Conservation (phyloP, 2,113 vertebrate genomes). For the Taxidea taxus region DNA sequence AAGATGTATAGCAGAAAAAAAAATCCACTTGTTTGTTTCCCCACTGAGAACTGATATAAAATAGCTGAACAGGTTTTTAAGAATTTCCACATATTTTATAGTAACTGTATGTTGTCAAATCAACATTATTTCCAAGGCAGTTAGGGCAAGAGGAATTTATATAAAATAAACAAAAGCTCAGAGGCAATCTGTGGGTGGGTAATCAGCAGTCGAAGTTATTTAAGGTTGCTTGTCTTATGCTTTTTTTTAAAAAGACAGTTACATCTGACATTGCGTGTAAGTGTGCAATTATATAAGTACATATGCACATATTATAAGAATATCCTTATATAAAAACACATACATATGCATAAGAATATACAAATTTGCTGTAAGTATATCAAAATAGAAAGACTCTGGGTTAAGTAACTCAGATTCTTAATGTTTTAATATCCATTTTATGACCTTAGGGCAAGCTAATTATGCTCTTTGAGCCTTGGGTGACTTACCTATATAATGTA, state of each 20-base stretch:
- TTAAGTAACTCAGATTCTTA: not conserved
- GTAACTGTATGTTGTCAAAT: not conserved
- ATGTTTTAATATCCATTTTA: not conserved
- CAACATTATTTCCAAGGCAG: not conserved
- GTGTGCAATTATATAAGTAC: not conserved
- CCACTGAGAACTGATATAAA: not conserved
- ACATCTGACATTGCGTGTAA: not conserved
- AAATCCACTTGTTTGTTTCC: not conserved
- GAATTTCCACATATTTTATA: not conserved
- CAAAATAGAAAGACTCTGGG: conserved; percentile 4
- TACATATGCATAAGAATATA: not conserved
- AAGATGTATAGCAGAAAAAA: not conserved
- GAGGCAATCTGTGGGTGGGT: not conserved
- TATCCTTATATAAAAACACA: not conserved
- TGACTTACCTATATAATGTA: not conserved
- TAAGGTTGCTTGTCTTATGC: not conserved
- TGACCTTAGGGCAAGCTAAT: not conserved
- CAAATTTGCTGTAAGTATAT: not conserved
- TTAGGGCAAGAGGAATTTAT: not conserved
- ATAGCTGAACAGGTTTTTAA: not conserved
- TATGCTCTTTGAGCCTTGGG: not conserved
- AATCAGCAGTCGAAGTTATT: conserved; percentile 18
- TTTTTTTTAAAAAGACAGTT: not conserved
- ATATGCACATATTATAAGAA: not conserved
- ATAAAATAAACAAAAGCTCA: not conserved